phyloP scores from a whole-genome alignment of 2,888 invertebrate genomes.

The Callosobruchus maculatus region DNA sequence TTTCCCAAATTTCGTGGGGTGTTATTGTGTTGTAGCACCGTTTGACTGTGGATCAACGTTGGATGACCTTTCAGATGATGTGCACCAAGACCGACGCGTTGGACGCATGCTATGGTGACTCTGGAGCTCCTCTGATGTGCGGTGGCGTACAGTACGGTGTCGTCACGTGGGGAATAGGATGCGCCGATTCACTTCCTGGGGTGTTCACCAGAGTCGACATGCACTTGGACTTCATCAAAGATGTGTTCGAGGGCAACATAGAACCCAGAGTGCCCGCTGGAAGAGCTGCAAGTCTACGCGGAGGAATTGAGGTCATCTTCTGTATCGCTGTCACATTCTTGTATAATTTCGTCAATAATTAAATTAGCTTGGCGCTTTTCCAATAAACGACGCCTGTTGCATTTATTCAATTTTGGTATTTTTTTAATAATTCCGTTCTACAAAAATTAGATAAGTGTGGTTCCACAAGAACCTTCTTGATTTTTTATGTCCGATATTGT shows the following conservation, averaged over 20 bases:
- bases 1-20: no score
- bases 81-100: not conserved
- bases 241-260: not conserved
- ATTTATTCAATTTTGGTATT: no score
- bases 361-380: not conserved
- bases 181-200: slow-evolving; percentile 4
- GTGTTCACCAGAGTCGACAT: slow-evolving; percentile 13
- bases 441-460: no score
- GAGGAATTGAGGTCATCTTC: not conserved
- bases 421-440: no score
- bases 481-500: no score
- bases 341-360: not conserved
- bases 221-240: slow-evolving; percentile 9
- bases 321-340: not conserved
- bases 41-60: no score
- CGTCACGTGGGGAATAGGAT: slow-evolving; percentile 13
- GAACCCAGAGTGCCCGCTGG: not conserved
- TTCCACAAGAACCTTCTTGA: no score
- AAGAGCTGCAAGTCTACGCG: not conserved
- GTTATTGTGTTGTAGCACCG: no score
- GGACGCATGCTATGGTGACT: slow-evolving; percentile 15
- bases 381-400: not conserved
- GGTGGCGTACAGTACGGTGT: slow-evolving; percentile 10
- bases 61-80: not conserved
- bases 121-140: slow-evolving; percentile 16